These are phyloP conservation scores for Diacarnus erythraeanus DNA, from an alignment of 37 sponge, comb jelly and placozoan species.

Conservation along the genomic window DNA sequence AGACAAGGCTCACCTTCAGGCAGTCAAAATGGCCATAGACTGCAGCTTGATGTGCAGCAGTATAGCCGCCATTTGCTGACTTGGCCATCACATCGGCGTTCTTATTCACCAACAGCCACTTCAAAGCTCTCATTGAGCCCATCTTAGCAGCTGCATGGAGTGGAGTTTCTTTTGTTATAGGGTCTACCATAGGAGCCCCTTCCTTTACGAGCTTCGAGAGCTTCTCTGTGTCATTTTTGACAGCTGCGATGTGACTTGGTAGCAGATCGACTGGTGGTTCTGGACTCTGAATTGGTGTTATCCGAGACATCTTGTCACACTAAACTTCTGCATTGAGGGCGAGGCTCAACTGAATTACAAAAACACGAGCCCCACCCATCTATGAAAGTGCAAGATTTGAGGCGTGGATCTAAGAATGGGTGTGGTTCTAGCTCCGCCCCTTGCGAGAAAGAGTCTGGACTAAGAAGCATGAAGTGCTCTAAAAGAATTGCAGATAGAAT, in stretches of 20 bases:
- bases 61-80: constrained; percentile 61
- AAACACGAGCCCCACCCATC: neutral
- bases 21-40: constrained; percentile 59
- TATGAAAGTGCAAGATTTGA: neutral
- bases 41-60: constrained; percentile 84
- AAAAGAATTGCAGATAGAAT: neutral
- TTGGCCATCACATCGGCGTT: neutral
- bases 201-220: constrained; percentile 41
- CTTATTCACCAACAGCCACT: constrained; percentile 49
- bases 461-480: neutral
- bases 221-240: constrained; percentile 30
- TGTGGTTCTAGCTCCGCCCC: neutral
- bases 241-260: constrained; percentile 63
- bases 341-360: neutral
- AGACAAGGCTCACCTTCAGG: constrained; percentile 57
- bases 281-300: neutral
- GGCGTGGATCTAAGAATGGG: neutral
- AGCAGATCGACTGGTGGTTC: constrained; percentile 18
- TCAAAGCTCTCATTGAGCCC: constrained; percentile 33
- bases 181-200: constrained; percentile 28
- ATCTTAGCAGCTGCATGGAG: constrained; percentile 70
- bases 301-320: neutral
- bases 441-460: neutral
- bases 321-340: neutral
- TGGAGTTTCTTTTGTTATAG: constrained; percentile 47